Conservation (phyloP, 2,113 vertebrate species). For the Ascaphus truei region DNA sequence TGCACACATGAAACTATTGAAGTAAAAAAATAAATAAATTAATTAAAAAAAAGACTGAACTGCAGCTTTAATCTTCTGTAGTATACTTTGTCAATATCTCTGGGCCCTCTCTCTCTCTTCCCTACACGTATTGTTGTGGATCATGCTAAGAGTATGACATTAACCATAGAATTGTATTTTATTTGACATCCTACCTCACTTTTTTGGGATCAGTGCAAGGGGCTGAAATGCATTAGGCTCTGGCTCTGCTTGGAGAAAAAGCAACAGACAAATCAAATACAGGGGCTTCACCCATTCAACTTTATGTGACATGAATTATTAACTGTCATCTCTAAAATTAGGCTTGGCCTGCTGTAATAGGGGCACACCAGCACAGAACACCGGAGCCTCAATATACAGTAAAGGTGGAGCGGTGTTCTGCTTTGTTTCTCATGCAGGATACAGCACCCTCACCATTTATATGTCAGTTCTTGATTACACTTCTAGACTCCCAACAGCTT, state of each 20-base stretch:
- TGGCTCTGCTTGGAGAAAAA: not conserved
- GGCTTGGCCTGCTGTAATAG: constrained; percentile 37
- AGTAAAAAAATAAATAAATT: too few relatives aligned
- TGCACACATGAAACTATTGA: too few relatives aligned
- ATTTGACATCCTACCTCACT: not conserved
- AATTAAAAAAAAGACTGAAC: too few relatives aligned
- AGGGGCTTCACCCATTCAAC: constrained; percentile 25
- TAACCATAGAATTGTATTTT: not conserved
- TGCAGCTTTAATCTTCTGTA: too few relatives aligned
- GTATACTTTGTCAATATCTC: too few relatives aligned
- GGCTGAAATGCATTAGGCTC: constrained; percentile 11
- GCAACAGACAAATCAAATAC: constrained; percentile 11
- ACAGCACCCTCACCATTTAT: constrained; percentile 51
- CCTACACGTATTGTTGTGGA: not conserved
- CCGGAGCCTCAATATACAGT: constrained; percentile 33
- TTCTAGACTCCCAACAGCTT: constrained; percentile 67
- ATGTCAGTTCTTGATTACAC: constrained; percentile 64
- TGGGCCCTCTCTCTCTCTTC: not conserved
- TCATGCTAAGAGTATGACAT: not conserved
- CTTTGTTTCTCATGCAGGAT: constrained; percentile 64
- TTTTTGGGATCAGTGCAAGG: not conserved
- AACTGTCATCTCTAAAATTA: constrained; percentile 37
- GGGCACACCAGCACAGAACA: constrained; percentile 29
- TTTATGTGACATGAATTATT: constrained; percentile 46
- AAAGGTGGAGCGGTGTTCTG: constrained; percentile 54